Evolutionary conservation across 2,888 invertebrate genomes (phyloP), one percentile per base, ranked within the genome.

Genomic region (Oscheius sp.): DNA sequence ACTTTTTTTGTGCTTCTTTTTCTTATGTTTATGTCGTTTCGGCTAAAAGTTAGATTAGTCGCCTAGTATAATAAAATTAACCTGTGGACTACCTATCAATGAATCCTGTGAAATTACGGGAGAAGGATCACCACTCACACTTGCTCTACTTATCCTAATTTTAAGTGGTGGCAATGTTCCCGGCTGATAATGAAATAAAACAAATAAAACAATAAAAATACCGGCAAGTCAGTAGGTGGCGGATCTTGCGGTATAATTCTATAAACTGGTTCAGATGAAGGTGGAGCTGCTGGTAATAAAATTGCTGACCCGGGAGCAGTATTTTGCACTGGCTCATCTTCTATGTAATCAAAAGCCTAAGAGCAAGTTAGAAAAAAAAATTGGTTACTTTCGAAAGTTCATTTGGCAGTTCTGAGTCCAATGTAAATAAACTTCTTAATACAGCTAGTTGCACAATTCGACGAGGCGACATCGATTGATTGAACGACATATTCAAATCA

Each of bases 11-110:
- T 59, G 59, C 59, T 59, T 59, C 28, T 59, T 59, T 44, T 59
- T 59, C 44, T 59, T 59, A 30, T 59, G 59, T 41, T 59, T 59
- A 41, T 59, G 59, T 20, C 59, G 59, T 17, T 59, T 59, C 3
- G 44, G 12, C 59, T 59, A 20, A 22, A 59, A n/a, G 24, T 2
- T 5, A 41, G 22, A 9, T 5, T 20, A 22, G 17, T 5, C 20
- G 12, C 6, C 14, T 20, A 22, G 12, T 1, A n/a, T 24, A 8
- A 50, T 12, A 50, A 50, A 17, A 20, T 12, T 12, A 9, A 59
- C 59, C 28, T 59, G 41, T 41, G 59, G 59, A 44, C 59, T 44
- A 17, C 28, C 41, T 2, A 12, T 28, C 4, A 20, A 6, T 14
- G 54, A 54, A 5, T 30, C 17, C 17, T 32, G 12, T 6, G 54